phyloP scores from a whole-genome alignment of 2,113 vertebrate species.

The Macrotis lagotis region DNA sequence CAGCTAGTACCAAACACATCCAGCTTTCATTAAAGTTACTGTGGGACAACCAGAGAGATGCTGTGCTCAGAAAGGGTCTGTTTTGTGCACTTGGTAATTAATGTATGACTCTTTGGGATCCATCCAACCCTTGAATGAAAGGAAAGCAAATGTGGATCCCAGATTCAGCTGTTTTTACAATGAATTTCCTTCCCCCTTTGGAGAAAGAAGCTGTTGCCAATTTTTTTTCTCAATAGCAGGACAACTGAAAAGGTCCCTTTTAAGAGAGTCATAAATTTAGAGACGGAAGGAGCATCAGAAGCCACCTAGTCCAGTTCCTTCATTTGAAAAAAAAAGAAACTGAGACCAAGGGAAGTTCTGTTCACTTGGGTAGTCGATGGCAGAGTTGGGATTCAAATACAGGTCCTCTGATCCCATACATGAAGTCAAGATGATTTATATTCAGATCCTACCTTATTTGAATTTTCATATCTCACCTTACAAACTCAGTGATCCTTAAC shows the following conservation, averaged over 20 bases:
- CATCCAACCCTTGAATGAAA: background rate
- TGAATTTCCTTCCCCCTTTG: background rate
- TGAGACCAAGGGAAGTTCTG: background rate
- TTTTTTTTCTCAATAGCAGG: background rate
- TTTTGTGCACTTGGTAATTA: background rate
- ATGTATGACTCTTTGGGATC: background rate
- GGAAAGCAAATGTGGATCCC: background rate
- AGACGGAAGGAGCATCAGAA: background rate
- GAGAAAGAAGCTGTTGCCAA: background rate
- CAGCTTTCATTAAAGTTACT: background rate
- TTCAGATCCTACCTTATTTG: background rate
- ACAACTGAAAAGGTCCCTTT: background rate
- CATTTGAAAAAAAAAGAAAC: background rate
- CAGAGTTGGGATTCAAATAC: background rate
- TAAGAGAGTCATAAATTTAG: background rate
- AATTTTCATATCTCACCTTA: background rate
- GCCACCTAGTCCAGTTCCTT: background rate
- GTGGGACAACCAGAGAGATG: background rate
- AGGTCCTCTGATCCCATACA: background rate
- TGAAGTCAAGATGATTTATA: background rate
- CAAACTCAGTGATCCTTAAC: background rate
- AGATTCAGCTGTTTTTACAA: conserved; percentile 4
- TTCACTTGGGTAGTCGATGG: background rate
- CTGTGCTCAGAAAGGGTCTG: background rate
- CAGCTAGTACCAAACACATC: background rate